Evolutionary conservation across 2,888 invertebrate genomes (phyloP), one percentile per base, ranked within the genome.

Genomic region (Amblyteles armatorius): DNA sequence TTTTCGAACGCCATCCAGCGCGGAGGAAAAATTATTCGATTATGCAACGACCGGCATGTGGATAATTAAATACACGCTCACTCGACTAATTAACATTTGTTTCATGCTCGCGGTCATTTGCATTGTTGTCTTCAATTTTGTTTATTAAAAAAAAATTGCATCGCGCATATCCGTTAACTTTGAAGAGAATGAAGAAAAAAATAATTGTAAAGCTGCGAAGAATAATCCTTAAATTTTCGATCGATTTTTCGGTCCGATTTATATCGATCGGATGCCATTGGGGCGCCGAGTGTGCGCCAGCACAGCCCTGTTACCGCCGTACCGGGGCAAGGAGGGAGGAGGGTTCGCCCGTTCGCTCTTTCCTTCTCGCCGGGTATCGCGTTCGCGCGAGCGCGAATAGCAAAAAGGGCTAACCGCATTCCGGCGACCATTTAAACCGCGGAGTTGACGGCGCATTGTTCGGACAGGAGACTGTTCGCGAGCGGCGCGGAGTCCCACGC

Each of bases 341-440:
- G 19, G 80, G 52, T 69, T 40, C 26, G 65, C 16, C 67, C 72
- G 50, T 57, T 69, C 68, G 22, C 65, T 60, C 81, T 26, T 40
- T 74, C 40, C 67, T 48, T 74, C 57, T 71, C 77, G 63, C 77
- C 71, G 77, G 48, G 65, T 69, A 82, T 79, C 80, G 81, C 84
- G 78, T 67, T 48, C 76, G 69, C 86, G 71, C 68, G 67, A 29
- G 60, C 82, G 86, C 85, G 90, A 89, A 91, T 91, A 90, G 91
- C 91, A 92, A 93, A 93, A 93, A 92, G 92, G 92, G 91, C 92
- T 91, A 92, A 92, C 92, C 93, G 92, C 93, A 93, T 93, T 93
- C 92, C 93, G 90, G 82, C 89, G 91, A 92, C 91, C 93, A 92
- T 93, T 93, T 93, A 93, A 93, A 92, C 90, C 90, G 90, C 90